Evolutionary conservation across 2,113 vertebrate genomes (phyloP).

Genomic region (Oceanites oceanicus): DNA sequence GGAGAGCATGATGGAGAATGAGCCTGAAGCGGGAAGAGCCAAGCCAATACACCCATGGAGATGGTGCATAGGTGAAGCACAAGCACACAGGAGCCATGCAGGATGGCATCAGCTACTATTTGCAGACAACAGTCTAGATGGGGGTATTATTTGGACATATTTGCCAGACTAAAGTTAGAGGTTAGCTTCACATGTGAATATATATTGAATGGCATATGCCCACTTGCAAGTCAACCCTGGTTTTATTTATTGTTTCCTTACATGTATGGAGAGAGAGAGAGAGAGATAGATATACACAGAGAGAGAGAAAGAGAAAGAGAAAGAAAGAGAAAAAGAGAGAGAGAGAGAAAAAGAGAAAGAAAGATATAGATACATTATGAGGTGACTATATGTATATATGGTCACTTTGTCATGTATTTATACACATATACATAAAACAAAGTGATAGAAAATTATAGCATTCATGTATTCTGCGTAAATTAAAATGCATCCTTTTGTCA

Average conservation of each 20-base stretch:
- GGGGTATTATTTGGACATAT: neutral
- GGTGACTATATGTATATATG: neutral
- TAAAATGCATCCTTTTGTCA: constrained; percentile 68
- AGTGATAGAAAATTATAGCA: constrained; percentile 33
- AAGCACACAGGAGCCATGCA: neutral
- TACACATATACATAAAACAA: neutral
- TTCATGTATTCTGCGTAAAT: constrained; percentile 16
- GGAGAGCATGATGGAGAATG: neutral
- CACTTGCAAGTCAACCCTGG: neutral
- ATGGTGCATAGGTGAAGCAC: neutral
- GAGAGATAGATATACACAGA: neutral
- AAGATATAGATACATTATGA: neutral
- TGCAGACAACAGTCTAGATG: neutral
- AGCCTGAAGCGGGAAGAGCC: neutral
- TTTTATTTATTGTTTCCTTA: neutral
- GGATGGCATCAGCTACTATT: neutral
- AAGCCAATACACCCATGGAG: accelerated
- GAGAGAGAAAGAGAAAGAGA: neutral
- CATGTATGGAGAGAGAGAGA: neutral
- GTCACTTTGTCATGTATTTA: neutral
- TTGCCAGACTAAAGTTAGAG: neutral
- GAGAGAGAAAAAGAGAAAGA: neutral
- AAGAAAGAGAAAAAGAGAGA: neutral
- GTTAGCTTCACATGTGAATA: neutral
- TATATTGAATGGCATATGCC: neutral